Conservation (phyloP, 2,888 invertebrate species). For the Latheticus oryzae region DNA sequence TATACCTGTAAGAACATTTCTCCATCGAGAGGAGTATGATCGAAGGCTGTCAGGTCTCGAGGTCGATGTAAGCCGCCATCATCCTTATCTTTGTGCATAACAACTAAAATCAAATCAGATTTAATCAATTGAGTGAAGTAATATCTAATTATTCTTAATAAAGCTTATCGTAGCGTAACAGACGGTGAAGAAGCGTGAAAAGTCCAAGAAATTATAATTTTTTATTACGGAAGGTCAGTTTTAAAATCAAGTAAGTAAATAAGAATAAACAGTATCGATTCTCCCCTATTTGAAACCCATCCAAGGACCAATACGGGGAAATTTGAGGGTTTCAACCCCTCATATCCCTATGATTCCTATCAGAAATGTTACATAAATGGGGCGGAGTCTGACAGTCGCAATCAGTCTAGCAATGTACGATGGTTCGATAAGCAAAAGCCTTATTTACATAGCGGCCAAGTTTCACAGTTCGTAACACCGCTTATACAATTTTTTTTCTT, state of each 20-base stretch:
- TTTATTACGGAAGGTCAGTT: conserved; percentile 12
- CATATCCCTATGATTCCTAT: conserved; percentile 38
- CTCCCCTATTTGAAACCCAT: neutral
- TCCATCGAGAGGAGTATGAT: conserved; percentile 91
- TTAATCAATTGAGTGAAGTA: conserved; percentile 40
- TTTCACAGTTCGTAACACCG: neutral
- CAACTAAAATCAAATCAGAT: conserved; percentile 76
- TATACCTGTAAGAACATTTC: conserved; percentile 96
- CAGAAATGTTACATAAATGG: conserved; percentile 53
- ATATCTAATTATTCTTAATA: conserved; percentile 44
- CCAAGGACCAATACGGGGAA: conserved; percentile 1
- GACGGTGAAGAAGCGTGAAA: conserved; percentile 43
- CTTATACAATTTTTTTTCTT: too few species aligned
- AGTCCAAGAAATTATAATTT: too few species aligned
- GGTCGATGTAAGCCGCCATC: conserved; percentile 79
- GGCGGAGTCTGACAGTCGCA: conserved; percentile 54
- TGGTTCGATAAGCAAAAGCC: conserved; percentile 45
- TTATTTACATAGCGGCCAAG: conserved; percentile 43
- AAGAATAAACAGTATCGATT: too few species aligned
- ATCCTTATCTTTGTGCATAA: conserved; percentile 95
- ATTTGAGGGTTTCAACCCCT: conserved; percentile 13
- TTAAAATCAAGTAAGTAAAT: too few species aligned
- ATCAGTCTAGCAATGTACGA: conserved; percentile 46
- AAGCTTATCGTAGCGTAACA: conserved; percentile 41
- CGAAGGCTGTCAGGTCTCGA: conserved; percentile 85